Base-by-base conservation (phyloP, 1,140 invertebrate genomes). In the Lepidurus couesii region DNA sequence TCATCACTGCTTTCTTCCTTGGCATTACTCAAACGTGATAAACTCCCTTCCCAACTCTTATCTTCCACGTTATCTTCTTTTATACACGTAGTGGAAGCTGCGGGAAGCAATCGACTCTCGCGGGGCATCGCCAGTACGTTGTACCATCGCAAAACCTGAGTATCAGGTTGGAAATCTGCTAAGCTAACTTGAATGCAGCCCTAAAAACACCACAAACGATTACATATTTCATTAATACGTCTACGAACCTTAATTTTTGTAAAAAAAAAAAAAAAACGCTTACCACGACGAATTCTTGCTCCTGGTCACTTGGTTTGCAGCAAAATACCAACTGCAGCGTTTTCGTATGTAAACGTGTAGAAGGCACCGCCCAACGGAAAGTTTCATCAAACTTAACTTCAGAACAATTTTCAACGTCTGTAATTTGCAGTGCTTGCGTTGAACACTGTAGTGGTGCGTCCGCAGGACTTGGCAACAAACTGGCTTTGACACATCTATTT, bases 1-100 rank as follows among this genome's bases (percentile, higher is more conserved):
- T 98, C 96, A 85, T 98, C 96, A 79, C 95, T 97, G 82, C 95
- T 97, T 85, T 98, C 96, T 84, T 97, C 95, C 83, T 88, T 87
- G 13, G 53, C 53, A 10, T 65, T 65, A 16, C 53, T 65, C 21
- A 65, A 65, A 65, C 53, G 21, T 92, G 78, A 53, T 21, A n/a
- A 43, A 11, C 53, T 78, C 65, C 53, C 53, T 44, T 73, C 76
- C 53, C 13, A 26, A 43, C 78, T 79, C 44, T 26, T 16, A 74
- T 74, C 47, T 34, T 53, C 75, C 24, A 75, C 53, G 26, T 13
- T 73, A n/a, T 79, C 75, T 42, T 13, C 26, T 13, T 77, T 75
- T 2, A 42, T 44, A 53, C 34, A 47, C 44, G n/a, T 16, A 65
- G 11, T 42, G 53, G 76, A 45, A 73, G 79, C 42, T 75, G 79